Evolutionary conservation across 2,113 vertebrate genomes (phyloP).

Genomic region (Silurus asotus): DNA sequence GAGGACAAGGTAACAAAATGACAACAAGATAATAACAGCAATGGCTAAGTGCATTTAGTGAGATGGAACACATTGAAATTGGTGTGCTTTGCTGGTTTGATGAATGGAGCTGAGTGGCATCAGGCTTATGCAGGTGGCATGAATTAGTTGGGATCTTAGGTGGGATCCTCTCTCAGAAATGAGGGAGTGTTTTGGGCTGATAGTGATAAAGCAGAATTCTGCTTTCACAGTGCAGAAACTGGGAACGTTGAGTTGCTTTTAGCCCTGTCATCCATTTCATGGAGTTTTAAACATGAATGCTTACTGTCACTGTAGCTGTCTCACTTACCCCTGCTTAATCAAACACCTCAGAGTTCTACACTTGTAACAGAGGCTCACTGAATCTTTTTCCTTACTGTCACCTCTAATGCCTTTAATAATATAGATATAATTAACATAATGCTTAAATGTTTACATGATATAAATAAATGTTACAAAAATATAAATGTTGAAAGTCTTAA

Average conservation of each 20-base stretch:
- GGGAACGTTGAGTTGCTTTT: not conserved
- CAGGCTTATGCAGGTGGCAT: slow-evolving; percentile 8
- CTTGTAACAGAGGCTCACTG: not conserved
- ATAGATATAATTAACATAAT: not conserved
- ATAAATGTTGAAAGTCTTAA: not conserved
- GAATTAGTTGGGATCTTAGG: not conserved
- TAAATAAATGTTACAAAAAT: not conserved
- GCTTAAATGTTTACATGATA: not conserved
- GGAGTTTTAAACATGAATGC: slow-evolving; percentile 35
- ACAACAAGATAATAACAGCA: slow-evolving; percentile 6
- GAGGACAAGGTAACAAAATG: not conserved
- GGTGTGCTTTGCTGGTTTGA: not conserved
- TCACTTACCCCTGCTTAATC: slow-evolving; percentile 31
- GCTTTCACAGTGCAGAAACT: slow-evolving; percentile 13
- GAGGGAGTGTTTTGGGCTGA: not conserved
- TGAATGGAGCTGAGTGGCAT: slow-evolving; percentile 25
- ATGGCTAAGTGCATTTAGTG: not conserved
- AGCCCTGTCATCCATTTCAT: slow-evolving; percentile 42
- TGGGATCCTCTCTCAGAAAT: slow-evolving; percentile 5
- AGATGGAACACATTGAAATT: not conserved
- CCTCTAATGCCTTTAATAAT: not conserved
- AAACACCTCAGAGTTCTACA: not conserved
- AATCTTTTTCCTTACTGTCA: not conserved
- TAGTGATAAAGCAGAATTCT: not conserved
- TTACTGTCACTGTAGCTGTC: slow-evolving; percentile 17